Evolutionary conservation across 2,113 vertebrate species (phyloP).

Genomic region (Xenus cinereus): DNA sequence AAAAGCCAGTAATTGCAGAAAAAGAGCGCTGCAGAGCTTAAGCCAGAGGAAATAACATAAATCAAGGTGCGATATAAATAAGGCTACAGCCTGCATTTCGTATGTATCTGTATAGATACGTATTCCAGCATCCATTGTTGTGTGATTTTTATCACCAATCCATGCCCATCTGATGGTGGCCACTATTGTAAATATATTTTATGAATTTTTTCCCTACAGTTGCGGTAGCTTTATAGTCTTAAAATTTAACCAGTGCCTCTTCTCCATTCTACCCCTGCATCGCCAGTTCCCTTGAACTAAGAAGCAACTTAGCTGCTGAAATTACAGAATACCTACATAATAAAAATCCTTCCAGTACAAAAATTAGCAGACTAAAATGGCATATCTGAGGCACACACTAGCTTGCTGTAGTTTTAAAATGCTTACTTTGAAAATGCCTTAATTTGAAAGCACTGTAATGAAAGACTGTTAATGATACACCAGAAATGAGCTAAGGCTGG

Average conservation of each 20-base stretch:
- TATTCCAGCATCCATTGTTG: not conserved
- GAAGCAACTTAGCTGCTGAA: not conserved
- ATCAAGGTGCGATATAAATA: not conserved
- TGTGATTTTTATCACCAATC: not conserved
- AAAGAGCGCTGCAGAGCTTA: not conserved
- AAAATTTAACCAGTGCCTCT: not conserved
- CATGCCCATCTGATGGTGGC: not conserved
- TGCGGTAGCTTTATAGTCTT: not conserved
- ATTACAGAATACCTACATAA: not conserved
- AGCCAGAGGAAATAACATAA: not conserved
- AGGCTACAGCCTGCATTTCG: not conserved
- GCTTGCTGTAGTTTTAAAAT: not conserved
- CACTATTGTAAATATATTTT: not conserved
- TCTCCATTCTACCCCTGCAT: not conserved
- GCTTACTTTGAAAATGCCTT: conserved; percentile 27
- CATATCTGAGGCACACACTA: not conserved
- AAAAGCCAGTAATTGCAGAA: not conserved
- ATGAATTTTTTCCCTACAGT: not conserved
- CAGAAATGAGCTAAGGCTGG: conserved; percentile 22
- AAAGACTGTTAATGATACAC: conserved; percentile 6
- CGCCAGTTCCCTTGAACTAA: not conserved
- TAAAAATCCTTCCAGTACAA: not conserved
- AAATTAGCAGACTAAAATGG: not conserved
- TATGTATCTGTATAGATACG: not conserved
- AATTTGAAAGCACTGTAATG: conserved; percentile 4